A percentile compares a stretch with the other conserved stretches of the same genome.
These are phyloP conservation scores for Crocuta crocuta DNA, from an alignment of 2,113 vertebrate genomes.

Conservation along the genomic window DNA sequence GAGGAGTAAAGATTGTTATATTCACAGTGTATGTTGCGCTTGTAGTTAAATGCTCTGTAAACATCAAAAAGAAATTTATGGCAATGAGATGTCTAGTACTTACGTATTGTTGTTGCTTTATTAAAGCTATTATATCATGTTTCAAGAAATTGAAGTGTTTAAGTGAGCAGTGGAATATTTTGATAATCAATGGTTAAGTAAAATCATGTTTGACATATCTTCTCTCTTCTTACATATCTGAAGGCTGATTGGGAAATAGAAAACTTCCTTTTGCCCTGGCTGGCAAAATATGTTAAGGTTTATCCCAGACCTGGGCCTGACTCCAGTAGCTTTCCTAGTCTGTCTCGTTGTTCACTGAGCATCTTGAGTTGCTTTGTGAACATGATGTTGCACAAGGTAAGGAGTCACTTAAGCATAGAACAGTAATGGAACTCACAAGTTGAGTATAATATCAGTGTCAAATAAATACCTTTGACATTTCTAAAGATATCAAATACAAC, in stretches of 20 bases:
- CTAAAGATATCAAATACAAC: slow-evolving; percentile 74
- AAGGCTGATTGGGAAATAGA: slow-evolving; percentile 18
- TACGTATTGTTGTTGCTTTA: slow-evolving; percentile 37
- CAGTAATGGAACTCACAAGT: background rate
- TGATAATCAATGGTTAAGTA: slow-evolving; percentile 10
- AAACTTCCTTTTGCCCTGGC: slow-evolving; percentile 12
- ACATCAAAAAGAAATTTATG: slow-evolving; percentile 62
- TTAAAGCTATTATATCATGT: background rate
- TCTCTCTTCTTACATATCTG: background rate
- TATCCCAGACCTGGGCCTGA: background rate
- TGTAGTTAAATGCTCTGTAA: slow-evolving; percentile 69
- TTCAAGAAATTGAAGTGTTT: slow-evolving; percentile 29
- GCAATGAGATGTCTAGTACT: slow-evolving; percentile 2
- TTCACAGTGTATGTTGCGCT: slow-evolving; percentile 26
- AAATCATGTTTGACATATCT: background rate
- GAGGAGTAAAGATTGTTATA: slow-evolving; percentile 49
- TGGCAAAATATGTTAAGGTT: background rate
- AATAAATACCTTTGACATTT: slow-evolving; percentile 57
- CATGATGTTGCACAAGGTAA: slow-evolving; percentile 11
- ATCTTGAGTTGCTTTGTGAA: background rate
- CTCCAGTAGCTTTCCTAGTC: background rate
- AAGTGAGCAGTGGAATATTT: background rate
- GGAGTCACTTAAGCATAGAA: slow-evolving; percentile 6
- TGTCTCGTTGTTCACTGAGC: background rate
- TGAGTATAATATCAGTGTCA: slow-evolving; percentile 57